Conservation (phyloP, 2,113 vertebrate genomes). For the Odocoileus virginianus region DNA sequence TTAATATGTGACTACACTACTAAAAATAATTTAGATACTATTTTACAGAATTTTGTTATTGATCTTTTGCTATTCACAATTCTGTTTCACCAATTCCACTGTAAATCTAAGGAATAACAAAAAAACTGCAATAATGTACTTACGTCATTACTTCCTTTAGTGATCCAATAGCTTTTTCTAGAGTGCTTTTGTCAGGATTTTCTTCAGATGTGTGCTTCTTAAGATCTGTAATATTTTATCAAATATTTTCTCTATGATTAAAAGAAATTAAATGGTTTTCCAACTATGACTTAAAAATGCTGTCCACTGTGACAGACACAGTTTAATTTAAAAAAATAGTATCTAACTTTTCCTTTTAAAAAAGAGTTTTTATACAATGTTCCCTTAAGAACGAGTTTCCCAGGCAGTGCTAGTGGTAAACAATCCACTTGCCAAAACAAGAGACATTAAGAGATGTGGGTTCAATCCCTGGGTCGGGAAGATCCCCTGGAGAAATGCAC, state of each 20-base stretch:
- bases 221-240: constrained; percentile 84
- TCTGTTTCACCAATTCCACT: not conserved
- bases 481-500: not conserved
- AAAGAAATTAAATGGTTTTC: not conserved
- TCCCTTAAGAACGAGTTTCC: not conserved
- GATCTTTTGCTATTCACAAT: constrained; percentile 1
- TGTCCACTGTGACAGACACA: not conserved
- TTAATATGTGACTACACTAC: not conserved
- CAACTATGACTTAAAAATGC: not conserved
- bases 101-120: not conserved
- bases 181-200: constrained; percentile 93
- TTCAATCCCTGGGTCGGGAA: not conserved
- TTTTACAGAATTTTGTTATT: not conserved
- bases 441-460: not conserved
- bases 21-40: constrained; percentile 3
- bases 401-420: not conserved
- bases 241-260: constrained; percentile 14
- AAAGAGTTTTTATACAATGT: not conserved
- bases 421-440: not conserved
- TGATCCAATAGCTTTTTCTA: constrained; percentile 96
- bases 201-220: constrained; percentile 96
- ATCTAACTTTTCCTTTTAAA: not conserved
- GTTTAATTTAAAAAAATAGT: not conserved
- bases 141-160: constrained; percentile 99
- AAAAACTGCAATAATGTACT: constrained; percentile 72